Base-by-base conservation (phyloP, 2,113 vertebrate genomes). In the Holacanthus passer region DNA sequence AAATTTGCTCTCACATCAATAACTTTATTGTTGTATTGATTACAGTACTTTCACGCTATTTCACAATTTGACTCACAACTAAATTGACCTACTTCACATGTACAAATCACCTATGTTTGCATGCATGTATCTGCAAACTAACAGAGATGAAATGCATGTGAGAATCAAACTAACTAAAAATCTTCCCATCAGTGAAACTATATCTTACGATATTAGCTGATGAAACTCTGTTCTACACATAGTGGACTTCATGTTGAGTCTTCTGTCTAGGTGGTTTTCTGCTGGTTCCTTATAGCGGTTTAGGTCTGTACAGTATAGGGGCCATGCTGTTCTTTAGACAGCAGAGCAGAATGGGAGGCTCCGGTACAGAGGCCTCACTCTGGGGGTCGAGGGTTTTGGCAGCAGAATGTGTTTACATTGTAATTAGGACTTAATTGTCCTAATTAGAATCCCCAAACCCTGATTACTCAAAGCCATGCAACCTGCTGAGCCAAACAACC, bases 361-460 rank as follows among this genome's bases (percentile, higher is more conserved):
- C 62, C 3, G 72, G 67, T 87, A 75, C 85, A 86, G 88, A 90
- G 87, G 88, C 85, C 84, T 92, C 89, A 90, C 92, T 87, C 83
- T 83, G 41, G 87, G 92, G 91, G 87, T 87, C 85, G 81, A 67
- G 52, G 82, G 74, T 89, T 91, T 89, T 92, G 92, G 94, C 91
- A 93, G 84, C 83, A 87, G 80, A 90, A 91, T 90, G 84, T 94
- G 92, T 94, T 95, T 94, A 94, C 88, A 88, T 91, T 93, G 89
- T 91, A 95, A 95, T 94, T 95, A 95, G 84, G 90, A 87, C 79
- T 88, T 94, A 94, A 95, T 93, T 94, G 92, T 91, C 69, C 89
- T 92, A 91, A 92, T 94, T 94, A 94, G 74, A 88, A 83, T 91
- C 88, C 93, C 91, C 83, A 86, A 92, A 89, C 86, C 84, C 88